A percentile compares a stretch with the other conserved stretches of the same genome.
These are phyloP conservation scores for Pantherophis alleghaniensis DNA, from an alignment of 2,797 vertebrate species.

Conservation along the genomic window DNA sequence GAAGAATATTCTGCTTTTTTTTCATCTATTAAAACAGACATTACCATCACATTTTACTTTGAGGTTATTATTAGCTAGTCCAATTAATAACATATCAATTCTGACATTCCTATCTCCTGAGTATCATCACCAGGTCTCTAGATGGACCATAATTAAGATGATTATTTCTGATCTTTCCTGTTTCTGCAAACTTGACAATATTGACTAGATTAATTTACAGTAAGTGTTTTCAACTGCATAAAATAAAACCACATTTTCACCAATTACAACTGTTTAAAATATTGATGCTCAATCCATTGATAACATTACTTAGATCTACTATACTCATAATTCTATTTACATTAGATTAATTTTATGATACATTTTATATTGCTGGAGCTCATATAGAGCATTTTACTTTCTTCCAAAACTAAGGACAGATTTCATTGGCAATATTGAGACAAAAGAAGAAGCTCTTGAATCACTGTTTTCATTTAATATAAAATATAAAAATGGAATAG, in stretches of 20 bases:
- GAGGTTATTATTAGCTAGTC: slow-evolving; percentile 33
- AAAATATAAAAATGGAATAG: background rate
- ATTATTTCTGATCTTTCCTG: slow-evolving; percentile 27
- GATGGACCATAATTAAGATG: slow-evolving; percentile 38
- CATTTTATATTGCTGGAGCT: background rate
- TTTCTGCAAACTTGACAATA: slow-evolving; percentile 25
- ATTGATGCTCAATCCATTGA: background rate
- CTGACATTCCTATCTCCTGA: slow-evolving; percentile 36
- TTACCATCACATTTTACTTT: slow-evolving; percentile 16
- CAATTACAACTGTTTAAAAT: background rate
- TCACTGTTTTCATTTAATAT: background rate
- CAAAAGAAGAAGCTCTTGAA: background rate
- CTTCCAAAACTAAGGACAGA: background rate
- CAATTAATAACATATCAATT: slow-evolving; percentile 41
- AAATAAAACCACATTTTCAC: background rate
- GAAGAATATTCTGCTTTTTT: slow-evolving; percentile 16
- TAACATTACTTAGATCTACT: background rate
- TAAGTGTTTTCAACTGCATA: background rate
- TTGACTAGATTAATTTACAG: slow-evolving; percentile 24
- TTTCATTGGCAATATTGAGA: background rate
- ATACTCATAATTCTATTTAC: background rate
- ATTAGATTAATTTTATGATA: background rate
- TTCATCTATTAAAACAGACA: slow-evolving; percentile 27
- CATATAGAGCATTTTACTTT: background rate
- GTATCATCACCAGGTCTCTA: slow-evolving; percentile 25